Conservation (phyloP, 2,113 vertebrate species). For the Oreochromis tanganicae region DNA sequence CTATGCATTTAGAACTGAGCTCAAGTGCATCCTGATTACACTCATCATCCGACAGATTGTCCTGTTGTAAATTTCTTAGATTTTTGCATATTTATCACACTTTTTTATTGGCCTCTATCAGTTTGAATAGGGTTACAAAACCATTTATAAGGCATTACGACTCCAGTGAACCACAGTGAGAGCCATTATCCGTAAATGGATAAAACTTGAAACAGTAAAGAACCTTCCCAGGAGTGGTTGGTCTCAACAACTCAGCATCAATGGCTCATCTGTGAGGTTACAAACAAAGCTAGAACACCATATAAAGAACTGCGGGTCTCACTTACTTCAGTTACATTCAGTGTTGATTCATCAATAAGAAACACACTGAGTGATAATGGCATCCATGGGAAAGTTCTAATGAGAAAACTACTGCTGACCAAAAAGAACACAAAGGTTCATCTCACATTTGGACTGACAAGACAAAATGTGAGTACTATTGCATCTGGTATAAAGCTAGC, state of each 20-base stretch:
- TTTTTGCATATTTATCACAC: neutral
- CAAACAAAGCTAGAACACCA: neutral
- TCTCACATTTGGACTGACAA: neutral
- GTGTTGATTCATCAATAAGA: neutral
- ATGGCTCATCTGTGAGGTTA: neutral
- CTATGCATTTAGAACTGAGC: accelerated
- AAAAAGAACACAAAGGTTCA: neutral
- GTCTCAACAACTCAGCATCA: neutral
- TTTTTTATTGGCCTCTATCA: neutral
- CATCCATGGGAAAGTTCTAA: neutral
- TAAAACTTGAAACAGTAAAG: neutral
- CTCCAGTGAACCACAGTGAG: neutral
- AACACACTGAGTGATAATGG: neutral
- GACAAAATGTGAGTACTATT: neutral
- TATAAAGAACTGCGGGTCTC: neutral
- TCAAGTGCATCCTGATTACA: neutral
- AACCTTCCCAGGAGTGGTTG: neutral
- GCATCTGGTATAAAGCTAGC: neutral
- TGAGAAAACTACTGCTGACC: neutral
- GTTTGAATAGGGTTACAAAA: neutral
- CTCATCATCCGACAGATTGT: neutral
- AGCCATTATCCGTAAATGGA: neutral
- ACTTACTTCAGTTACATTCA: neutral
- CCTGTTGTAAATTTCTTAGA: neutral
- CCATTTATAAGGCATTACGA: neutral